These are phyloP conservation scores for Abrostola triplasia DNA, from an alignment of 2,888 invertebrate species.

Conservation along the genomic window DNA sequence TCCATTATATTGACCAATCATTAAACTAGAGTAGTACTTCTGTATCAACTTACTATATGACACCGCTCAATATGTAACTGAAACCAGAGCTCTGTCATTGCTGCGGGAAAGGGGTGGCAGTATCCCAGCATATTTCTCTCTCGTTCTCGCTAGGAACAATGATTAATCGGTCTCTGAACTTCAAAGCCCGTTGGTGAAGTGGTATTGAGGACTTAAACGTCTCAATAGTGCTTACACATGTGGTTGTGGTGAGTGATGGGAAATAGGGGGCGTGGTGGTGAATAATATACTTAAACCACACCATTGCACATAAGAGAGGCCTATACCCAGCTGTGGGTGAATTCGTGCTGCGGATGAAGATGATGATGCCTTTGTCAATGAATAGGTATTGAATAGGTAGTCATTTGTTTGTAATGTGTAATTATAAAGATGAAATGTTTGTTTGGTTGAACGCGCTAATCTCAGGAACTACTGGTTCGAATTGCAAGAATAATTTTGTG, in stretches of 20 bases:
- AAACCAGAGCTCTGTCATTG: slow-evolving; percentile 29
- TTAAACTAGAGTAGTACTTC: slow-evolving; percentile 14
- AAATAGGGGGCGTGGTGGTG: neutral
- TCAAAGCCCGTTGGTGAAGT: slow-evolving; percentile 34
- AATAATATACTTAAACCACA: neutral
- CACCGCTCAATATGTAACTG: slow-evolving; percentile 37
- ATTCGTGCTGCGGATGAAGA: too few species aligned
- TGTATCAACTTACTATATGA: slow-evolving; percentile 10
- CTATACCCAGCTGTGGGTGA: too few species aligned
- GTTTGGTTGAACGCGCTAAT: too few species aligned
- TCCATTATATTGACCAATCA: neutral
- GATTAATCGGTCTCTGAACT: slow-evolving; percentile 33
- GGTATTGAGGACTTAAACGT: slow-evolving; percentile 34
- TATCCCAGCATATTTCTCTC: slow-evolving; percentile 5
- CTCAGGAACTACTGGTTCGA: too few species aligned
- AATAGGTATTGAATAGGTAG: too few species aligned
- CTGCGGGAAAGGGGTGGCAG: slow-evolving; percentile 13
- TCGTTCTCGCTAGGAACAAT: slow-evolving; percentile 27
- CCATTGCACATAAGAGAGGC: too few species aligned
- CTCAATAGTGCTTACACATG: slow-evolving; percentile 37
- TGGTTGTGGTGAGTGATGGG: slow-evolving; percentile 3
- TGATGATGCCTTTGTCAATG: too few species aligned
- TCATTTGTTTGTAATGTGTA: too few species aligned
- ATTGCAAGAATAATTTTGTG: too few species aligned
- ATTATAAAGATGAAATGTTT: too few species aligned